Evolutionary conservation across 2,113 vertebrate species (phyloP).

Genomic region (Cottus gobio): DNA sequence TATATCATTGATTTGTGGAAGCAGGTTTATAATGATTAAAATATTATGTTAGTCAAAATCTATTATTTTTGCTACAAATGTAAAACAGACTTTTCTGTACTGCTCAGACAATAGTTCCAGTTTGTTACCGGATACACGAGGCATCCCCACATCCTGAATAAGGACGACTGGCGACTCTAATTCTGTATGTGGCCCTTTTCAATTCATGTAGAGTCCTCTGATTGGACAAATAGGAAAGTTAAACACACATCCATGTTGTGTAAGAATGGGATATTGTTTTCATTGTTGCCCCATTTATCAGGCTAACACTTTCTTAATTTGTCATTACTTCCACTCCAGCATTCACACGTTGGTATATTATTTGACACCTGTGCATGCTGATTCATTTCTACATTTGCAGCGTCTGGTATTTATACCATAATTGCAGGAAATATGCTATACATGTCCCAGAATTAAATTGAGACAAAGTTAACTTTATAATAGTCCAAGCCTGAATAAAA

Average conservation of each 20-base stretch:
- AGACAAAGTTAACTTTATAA: slow-evolving; percentile 79
- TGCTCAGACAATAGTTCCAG: not conserved
- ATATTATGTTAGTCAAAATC: not conserved
- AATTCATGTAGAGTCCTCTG: not conserved
- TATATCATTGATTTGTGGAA: slow-evolving; percentile 18
- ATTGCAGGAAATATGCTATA: slow-evolving; percentile 63
- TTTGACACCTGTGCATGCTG: slow-evolving; percentile 19
- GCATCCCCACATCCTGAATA: not conserved
- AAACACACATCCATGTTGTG: slow-evolving; percentile 17
- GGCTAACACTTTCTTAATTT: slow-evolving; percentile 8
- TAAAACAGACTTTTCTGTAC: not conserved
- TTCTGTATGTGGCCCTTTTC: not conserved
- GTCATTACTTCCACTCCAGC: not conserved
- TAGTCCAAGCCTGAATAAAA: slow-evolving; percentile 58
- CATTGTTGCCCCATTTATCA: not conserved
- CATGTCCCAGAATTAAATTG: slow-evolving; percentile 55
- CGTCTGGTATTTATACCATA: slow-evolving; percentile 50
- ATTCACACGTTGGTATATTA: slow-evolving; percentile 6
- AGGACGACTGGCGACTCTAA: not conserved
- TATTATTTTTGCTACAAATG: not conserved
- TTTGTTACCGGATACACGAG: not conserved
- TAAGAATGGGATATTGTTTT: not conserved
- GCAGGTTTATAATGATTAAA: not conserved
- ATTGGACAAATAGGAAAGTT: not conserved
- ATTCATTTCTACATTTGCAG: slow-evolving; percentile 27